Evolutionary conservation across 1,140 invertebrate species (phyloP), one percentile per base, ranked within the genome.

Genomic region (Holcopasites calliopsidis): DNA sequence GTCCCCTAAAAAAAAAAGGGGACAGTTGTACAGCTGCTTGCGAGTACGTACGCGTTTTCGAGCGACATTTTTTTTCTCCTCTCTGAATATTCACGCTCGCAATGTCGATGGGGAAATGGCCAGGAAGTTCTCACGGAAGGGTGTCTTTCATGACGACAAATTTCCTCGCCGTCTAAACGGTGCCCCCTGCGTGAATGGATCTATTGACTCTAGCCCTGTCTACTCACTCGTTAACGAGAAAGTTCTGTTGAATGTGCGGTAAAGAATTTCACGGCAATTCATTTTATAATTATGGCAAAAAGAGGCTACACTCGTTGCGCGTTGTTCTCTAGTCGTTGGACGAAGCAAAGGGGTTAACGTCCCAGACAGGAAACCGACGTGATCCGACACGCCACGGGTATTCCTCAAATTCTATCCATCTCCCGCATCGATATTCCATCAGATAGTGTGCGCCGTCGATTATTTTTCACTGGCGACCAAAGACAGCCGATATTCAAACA

Each of bases 401-500:
- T 61, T 10, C 10, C 16, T 61, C 13, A 5, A 42, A 11, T 38
- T 38, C 55, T 38, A 60, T 13, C 23, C n/a, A 21, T 10, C n/a
- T n/a, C n/a, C n/a, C 54, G 31, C n/a, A 13, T 6, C 11, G 31
- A 28, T 31, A 18, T 28, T n/a, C n/a, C n/a, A n/a, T n/a, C n/a
- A n/a, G n/a, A n/a, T n/a, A n/a, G n/a, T n/a, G n/a, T n/a, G n/a
- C 16, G 7, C 26, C 7, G 11, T 35, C 62, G 62, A 65, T 38
- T 50, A 31, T 50, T 65, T 50, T 50, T 11, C 62, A 26, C 16
- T 10, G 54, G 7, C 7, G 23, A 42, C 3, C 35, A 47, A 47
- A 31, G 11, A 26, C 3, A n/a, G 38, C 6, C 42, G 23, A 21
- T 42, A 65, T 76, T 80, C 35, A 65, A 40, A 42, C 65, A 76